Base-by-base conservation (phyloP, 2,888 invertebrate species). In the Drosophila pullipes region DNA sequence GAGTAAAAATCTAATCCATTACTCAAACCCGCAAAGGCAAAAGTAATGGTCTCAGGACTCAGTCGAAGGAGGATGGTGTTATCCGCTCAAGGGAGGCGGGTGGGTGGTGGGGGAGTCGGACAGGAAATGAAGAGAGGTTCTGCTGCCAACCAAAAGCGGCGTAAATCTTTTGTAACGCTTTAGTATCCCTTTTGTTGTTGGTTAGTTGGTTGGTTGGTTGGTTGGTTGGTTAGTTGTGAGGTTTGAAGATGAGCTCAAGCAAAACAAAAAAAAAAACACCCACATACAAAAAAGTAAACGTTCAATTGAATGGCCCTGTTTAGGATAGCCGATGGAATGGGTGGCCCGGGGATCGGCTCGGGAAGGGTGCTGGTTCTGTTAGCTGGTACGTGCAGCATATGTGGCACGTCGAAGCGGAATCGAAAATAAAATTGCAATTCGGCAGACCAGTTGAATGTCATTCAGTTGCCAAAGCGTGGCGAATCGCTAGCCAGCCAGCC, bases 111-210 rank as follows among this genome's bases (percentile, higher is more conserved):
- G 35, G 13, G 4, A 1, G 10, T 41, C n/a, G n/a, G 10, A 41
- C n/a, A 41, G 41, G 13, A 50, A 18, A 50, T 31, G 54, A 57
- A 41, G 41, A 28, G 30, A 58, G 50, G 49, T 31, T n/a, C 11
- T n/a, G 41, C 18, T n/a, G 30, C 31, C 44, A 44, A 11, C 65
- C 65, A 53, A 73, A 81, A 80, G 65, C 69, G 86, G 83, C 65
- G 90, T 87, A 87, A 90, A 90, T 87, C 87, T 90, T 90, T 89
- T 86, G 84, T 90, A 83, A 85, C 82, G 57, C 71, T 82, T 89
- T 76, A 77, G 80, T 74, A 67, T 70, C 78, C 47, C 63, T 70
- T 77, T 81, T 75, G 66, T 72, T 68, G 70, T 30, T 44, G 55
- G 55, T 41, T 66, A 35, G 61, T 72, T 69, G 53, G 50, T 71